Conservation (phyloP, 2,113 vertebrate species). For the Scartelaos histophorus region DNA sequence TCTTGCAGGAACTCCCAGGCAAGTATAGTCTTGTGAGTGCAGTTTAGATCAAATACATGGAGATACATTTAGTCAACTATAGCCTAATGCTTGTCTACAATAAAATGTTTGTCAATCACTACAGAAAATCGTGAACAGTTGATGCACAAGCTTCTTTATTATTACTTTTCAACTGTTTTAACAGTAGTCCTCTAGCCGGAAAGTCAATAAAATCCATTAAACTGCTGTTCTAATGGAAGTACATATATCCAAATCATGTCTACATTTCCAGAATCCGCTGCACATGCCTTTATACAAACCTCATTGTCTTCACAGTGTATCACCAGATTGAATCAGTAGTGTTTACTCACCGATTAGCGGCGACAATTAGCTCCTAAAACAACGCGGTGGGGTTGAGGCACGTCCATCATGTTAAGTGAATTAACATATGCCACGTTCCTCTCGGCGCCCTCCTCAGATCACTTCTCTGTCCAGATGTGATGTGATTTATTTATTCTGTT, state of each 20-base stretch:
- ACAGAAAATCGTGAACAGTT: no score
- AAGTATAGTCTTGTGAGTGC: no score
- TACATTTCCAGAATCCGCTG: not conserved
- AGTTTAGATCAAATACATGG: no score
- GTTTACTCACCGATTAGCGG: conserved; percentile 78
- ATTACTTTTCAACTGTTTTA: not conserved
- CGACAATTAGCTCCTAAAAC: conserved; percentile 68
- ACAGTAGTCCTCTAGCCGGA: not conserved
- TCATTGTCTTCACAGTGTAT: not conserved
- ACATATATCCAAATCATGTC: not conserved
- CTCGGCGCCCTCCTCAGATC: conserved; percentile 32
- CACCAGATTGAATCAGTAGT: conserved; percentile 33
- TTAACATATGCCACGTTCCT: conserved; percentile 39
- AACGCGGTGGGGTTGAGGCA: conserved; percentile 39
- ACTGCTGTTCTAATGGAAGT: not conserved
- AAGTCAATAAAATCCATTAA: not conserved
- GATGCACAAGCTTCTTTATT: not conserved
- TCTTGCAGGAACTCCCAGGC: no score
- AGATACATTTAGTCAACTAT: no score
- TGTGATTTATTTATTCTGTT: conserved; percentile 58
- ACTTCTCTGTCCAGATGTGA: conserved; percentile 48
- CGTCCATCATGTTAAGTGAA: conserved; percentile 39
- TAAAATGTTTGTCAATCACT: no score
- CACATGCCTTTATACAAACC: not conserved
- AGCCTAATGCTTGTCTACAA: no score